Base-by-base conservation (phyloP, 2,113 vertebrate species). In the Phalacrocorax aristotelis region DNA sequence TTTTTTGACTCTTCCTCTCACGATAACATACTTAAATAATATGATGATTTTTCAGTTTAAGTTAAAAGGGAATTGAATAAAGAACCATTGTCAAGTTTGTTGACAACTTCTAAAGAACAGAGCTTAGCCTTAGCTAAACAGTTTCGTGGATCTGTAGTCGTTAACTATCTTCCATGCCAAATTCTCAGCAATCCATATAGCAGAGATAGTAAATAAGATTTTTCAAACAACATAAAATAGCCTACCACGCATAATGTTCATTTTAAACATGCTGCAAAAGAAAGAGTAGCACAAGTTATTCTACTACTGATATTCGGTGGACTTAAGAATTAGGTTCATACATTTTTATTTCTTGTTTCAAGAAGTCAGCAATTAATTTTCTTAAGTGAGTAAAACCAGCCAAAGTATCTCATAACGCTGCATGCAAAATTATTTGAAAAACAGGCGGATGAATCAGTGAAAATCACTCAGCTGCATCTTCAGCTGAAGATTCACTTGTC, bases 361-460 rank as follows among this genome's bases (percentile, higher is more conserved):
- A 42, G 42, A 42, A 42, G 79, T 71, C 95, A 97, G 90, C 91
- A 96, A 94, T 96, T 98, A 97, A 72, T 97, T 97, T 90, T 92
- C 90, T 87, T 94, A 95, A 93, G 62, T 87, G 95, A 97, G 91
- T 95, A 94, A 97, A 82, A 97, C 85, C 90, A 97, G 87, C 65
- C 54, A 60, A 94, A 88, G 52, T 30, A 94, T 93, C 86, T 96
- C 87, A 95, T 96, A 97, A 97, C 90, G 95, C 68, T 62, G 32
- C 90, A 97, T 80, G 84, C 82, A 95, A 97, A 97, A 97, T 97
- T 96, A 95, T 95, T 83, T 96, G 83, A 91, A 90, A 97, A 98
- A 93, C 52, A 95, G 62, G 80, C 66, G 93, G 91, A 93, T 89
- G 61, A 93, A 85, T 95, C 74, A 66, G 95, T 95, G 94, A 96